Evolutionary conservation across 2,888 invertebrate genomes (phyloP).

Genomic region (Hydriomena furcata): DNA sequence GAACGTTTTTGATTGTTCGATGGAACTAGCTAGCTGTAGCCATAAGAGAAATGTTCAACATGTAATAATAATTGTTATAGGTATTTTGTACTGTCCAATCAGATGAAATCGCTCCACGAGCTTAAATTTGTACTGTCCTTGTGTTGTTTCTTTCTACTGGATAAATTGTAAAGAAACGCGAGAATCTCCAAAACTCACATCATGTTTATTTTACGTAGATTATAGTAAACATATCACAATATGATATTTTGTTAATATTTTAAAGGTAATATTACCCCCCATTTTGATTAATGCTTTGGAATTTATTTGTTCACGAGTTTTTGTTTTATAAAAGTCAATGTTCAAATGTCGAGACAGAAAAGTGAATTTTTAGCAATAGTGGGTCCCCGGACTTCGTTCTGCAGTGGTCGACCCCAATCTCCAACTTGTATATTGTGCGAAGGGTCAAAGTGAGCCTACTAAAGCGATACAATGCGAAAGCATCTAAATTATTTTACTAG

Average conservation of each 20-base stretch:
- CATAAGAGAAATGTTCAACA: slow-evolving; percentile 41
- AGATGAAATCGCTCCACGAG: slow-evolving; percentile 32
- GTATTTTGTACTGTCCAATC: slow-evolving; percentile 43
- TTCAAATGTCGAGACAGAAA: slow-evolving; percentile 2
- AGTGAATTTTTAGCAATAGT: background rate
- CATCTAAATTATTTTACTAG: slow-evolving; percentile 22
- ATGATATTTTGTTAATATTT: slow-evolving; percentile 27
- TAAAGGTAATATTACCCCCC: slow-evolving; percentile 10
- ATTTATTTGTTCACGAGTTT: slow-evolving; percentile 3
- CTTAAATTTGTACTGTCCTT: slow-evolving; percentile 30
- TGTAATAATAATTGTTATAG: slow-evolving; percentile 57
- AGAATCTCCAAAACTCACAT: slow-evolving; percentile 14
- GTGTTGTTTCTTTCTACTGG: slow-evolving; percentile 19
- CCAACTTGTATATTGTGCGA: background rate
- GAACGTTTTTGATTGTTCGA: slow-evolving; percentile 48
- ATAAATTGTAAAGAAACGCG: slow-evolving; percentile 15
- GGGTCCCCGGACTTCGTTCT: too few species aligned
- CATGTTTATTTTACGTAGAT: slow-evolving; percentile 27
- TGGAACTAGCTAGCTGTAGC: slow-evolving; percentile 44
- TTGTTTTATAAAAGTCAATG: slow-evolving; percentile 9
- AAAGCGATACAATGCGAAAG: slow-evolving; percentile 20
- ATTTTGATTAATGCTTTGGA: slow-evolving; percentile 1
- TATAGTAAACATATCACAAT: slow-evolving; percentile 39
- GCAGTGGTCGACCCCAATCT: background rate
- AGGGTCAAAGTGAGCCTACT: slow-evolving; percentile 16